These are phyloP conservation scores for Turdus rufiventris DNA, from an alignment of 2,113 vertebrate species.

Conservation along the genomic window DNA sequence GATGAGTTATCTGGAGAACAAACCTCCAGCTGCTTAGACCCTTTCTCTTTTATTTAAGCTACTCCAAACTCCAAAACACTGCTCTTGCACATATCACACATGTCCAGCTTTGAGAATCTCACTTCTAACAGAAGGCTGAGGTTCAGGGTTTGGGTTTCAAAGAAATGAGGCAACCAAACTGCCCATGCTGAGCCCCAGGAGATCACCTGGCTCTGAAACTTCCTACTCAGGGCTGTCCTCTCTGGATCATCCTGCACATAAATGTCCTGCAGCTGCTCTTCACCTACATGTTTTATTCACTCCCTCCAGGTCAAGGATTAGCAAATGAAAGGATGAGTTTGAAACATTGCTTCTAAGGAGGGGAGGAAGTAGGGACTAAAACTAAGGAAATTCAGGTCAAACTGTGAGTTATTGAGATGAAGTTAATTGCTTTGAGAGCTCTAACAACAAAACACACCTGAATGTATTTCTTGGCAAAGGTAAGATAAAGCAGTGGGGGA, in stretches of 20 bases:
- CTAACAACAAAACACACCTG: background rate
- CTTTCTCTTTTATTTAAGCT: background rate
- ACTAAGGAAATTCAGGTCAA: background rate
- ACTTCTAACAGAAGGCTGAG: background rate
- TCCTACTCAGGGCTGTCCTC: background rate
- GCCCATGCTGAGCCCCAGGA: background rate
- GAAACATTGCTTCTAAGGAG: background rate
- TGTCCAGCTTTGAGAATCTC: background rate
- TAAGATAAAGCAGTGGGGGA: background rate
- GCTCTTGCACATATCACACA: background rate
- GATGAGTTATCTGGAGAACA: background rate
- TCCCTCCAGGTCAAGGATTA: background rate
- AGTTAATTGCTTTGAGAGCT: conserved; percentile 1
- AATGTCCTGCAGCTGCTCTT: background rate
- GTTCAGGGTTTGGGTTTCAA: background rate
- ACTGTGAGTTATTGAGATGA: background rate
- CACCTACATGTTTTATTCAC: background rate
- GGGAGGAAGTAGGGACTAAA: background rate
- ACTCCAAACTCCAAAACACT: rapidly evolving
- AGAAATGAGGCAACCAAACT: background rate
- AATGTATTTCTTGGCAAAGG: background rate
- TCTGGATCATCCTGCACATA: background rate
- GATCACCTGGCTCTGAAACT: background rate
- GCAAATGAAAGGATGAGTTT: background rate
- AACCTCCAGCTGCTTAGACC: background rate